Base-by-base conservation (phyloP, 1,140 invertebrate species). In the Zaprionus ghesquierei region DNA sequence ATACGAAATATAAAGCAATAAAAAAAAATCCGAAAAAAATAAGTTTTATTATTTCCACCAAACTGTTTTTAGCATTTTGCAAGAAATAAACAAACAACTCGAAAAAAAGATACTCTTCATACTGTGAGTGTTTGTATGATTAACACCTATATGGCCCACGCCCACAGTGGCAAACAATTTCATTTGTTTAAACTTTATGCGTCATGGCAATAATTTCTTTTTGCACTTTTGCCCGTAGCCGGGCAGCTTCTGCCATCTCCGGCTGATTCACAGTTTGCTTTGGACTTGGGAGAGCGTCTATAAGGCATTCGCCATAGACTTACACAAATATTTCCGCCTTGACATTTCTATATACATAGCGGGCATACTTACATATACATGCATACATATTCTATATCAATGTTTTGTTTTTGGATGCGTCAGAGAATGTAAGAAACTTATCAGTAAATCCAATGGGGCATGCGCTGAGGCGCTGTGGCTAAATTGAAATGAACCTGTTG, bases 401-500 rank as follows among this genome's bases (percentile, higher is more conserved):
- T 41, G 13, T 38, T 25, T 33, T 44, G 12, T 33, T 38, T 31
- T 6, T 69, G 35, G 38, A 76, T 87, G 82, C 80, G 82, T 86
- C 82, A 87, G 65, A 65, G 58, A 29, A 49, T 64, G 59, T 51
- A 35, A 49, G 44, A 65, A 54, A 77, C 58, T 79, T 89, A 89
- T 87, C 82, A 87, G 79, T n/a, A 62, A 75, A 66, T 55, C 49
- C 66, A 66, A 29, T 74, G 65, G 20, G 29, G 51, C 69, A 53
- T 65, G 18, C 46, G 41, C 3, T 33, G 31, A 12, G 58, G 53
- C 50, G 41, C 54, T 79, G 61, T 89, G 84, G 77, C 79, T 89
- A 87, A 87, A 86, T 81, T 55, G n/a, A 62, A 86, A 73, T 81
- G 51, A 87, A 82, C 82, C 75, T 86, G 81, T 82, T 78, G 61